Evolutionary conservation across 92 coral and sea anemone species (phyloP), one percentile per base, ranked within the genome.

Genomic region (Heteractis magnifica): DNA sequence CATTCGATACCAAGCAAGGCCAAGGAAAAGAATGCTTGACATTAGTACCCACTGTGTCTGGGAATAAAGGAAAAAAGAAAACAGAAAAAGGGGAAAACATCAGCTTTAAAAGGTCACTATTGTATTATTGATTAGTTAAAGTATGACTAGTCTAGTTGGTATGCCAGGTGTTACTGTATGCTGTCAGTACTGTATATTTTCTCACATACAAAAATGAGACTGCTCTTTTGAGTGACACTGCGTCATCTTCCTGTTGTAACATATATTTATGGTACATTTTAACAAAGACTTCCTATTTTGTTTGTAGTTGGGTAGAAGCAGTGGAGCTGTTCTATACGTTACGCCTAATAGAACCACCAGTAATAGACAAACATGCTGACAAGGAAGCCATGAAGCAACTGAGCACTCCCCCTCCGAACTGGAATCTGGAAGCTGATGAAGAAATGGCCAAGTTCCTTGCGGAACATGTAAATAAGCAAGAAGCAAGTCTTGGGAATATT

Each of bases 341-440:
- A 6, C 90, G 95, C 14, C 88, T 94, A 49, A 80, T 91, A 77
- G 92, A 93, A 68, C 92, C 93, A n/a, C 95, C 95, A 10, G 83
- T 92, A 9, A 77, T 94, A 41, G 98, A 96, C 51, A 84, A 79
- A 41, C 82, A 87, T 85, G 99, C 93, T 6, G 99, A 96, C 91
- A 90, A 90, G 82, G 98, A 94, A 78, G 98, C 98, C 49, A 86
- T 96, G 98, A 89, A 73, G 65, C 94, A 92, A 65, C 87, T 96
- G 56, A 87, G 94, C 77, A 77, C 92, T 12, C 98, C 97, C 51
- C 98, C 99, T 19, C 97, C 94, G 44, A 96, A 96, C 65, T 96
- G 99, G 99, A 87, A 89, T 81, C 84, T 96, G 70, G 97, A 96
- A 51, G 99, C 99, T 50, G 99, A 96, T 74, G 99, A 96, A 76